Evolutionary conservation across 2,113 vertebrate genomes (phyloP).

Genomic region (Amia ocellicauda): DNA sequence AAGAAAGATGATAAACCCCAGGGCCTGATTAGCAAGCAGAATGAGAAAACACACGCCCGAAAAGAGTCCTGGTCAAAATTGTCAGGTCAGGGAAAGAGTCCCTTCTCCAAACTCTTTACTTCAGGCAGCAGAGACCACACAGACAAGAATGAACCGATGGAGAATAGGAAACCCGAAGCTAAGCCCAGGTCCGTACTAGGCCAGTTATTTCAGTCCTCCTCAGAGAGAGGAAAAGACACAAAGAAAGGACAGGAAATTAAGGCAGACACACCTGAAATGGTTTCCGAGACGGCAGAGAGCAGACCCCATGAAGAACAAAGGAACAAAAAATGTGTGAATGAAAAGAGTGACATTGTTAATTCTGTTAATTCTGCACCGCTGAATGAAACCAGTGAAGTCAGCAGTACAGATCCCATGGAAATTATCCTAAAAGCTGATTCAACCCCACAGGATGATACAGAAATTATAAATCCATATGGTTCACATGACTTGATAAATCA

Average conservation of each 20-base stretch:
- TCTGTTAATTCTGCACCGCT: constrained; percentile 6
- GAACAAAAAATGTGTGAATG: constrained; percentile 15
- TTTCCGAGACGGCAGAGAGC: constrained; percentile 7
- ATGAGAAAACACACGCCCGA: constrained; percentile 37
- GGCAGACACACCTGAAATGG: background rate
- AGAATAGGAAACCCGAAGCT: constrained; percentile 47
- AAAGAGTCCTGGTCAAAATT: constrained; percentile 53
- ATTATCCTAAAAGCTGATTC: background rate
- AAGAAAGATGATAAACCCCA: constrained; percentile 31
- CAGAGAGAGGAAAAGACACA: constrained; percentile 43
- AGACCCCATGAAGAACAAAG: constrained; percentile 12
- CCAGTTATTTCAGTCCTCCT: constrained; percentile 61
- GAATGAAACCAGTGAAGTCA: constrained; percentile 19
- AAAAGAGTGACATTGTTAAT: constrained; percentile 1
- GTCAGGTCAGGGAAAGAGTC: constrained; percentile 50
- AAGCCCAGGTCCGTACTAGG: constrained; percentile 60
- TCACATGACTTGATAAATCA: constrained; percentile 13
- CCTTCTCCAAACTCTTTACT: constrained; percentile 61
- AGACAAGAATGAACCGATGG: constrained; percentile 39
- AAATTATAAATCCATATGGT: background rate
- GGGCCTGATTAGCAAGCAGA: constrained; percentile 33
- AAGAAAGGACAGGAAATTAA: constrained; percentile 25
- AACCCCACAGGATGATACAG: too few species aligned
- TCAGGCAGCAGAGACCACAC: constrained; percentile 48
- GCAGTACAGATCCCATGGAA: background rate